These are phyloP conservation scores for Zapus hudsonius DNA, from an alignment of 2,113 vertebrate genomes.

Conservation along the genomic window DNA sequence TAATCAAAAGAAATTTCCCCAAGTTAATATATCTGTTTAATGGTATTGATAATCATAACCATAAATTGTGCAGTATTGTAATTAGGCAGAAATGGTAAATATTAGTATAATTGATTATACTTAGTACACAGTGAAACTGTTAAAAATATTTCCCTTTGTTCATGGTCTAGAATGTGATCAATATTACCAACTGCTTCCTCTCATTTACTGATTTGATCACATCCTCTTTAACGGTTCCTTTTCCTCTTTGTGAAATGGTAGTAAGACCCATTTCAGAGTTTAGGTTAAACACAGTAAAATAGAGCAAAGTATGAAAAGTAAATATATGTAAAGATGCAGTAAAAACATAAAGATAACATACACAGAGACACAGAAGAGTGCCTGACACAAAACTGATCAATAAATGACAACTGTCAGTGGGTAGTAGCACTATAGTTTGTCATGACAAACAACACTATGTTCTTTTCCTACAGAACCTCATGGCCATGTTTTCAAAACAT, in stretches of 20 bases:
- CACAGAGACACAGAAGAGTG: conserved; percentile 43
- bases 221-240: conserved; percentile 56
- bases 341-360: conserved; percentile 69
- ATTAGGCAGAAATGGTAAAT: conserved; percentile 74
- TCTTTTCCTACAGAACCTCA: conserved; percentile 24
- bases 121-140: conserved; percentile 53
- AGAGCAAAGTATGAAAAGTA: conserved; percentile 53
- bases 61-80: conserved; percentile 69
- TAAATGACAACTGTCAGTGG: conserved; percentile 70
- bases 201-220: conserved; percentile 34
- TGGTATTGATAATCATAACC: conserved; percentile 74
- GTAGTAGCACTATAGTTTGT: conserved; percentile 27
- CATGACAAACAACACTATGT: neutral
- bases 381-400: conserved; percentile 54
- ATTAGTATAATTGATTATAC: conserved; percentile 66
- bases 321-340: conserved; percentile 66
- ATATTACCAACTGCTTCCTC: conserved; percentile 50
- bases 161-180: conserved; percentile 59
- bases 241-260: conserved; percentile 62
- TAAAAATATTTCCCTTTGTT: conserved; percentile 49
- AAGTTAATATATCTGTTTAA: conserved; percentile 71
- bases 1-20: conserved; percentile 74
- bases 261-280: conserved; percentile 49
- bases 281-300: conserved; percentile 69
- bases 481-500: conserved; percentile 26